phyloP scores from a whole-genome alignment of 2,113 vertebrate species.

The Macquaria ambigua region DNA sequence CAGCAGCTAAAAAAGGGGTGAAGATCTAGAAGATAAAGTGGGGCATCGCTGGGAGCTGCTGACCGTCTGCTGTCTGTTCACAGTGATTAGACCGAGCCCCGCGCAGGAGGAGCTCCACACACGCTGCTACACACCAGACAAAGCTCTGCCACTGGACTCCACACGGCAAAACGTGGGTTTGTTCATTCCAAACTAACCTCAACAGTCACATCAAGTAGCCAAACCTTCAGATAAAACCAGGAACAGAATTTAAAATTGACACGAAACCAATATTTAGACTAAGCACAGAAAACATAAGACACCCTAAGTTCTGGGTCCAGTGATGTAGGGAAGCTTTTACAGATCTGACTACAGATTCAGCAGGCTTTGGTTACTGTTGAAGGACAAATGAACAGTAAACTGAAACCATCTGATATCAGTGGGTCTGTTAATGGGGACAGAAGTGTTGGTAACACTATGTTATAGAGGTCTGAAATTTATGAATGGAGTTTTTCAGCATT shows the following conservation, averaged over 20 bases:
- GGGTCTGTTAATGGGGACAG: not conserved
- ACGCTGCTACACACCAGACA: slow-evolving; percentile 30
- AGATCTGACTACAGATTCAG: not conserved
- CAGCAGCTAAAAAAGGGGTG: slow-evolving; percentile 66
- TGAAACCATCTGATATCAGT: not conserved
- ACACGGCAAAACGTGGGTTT: not conserved
- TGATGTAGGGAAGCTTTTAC: not conserved
- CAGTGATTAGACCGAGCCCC: slow-evolving; percentile 56
- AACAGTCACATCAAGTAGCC: not conserved
- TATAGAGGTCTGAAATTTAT: not conserved
- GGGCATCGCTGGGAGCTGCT: not conserved
- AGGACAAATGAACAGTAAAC: not conserved
- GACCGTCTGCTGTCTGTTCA: slow-evolving; percentile 45
- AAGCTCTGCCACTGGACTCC: not conserved
- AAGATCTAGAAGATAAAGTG: not conserved
- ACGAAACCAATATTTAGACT: not conserved
- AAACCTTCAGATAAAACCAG: not conserved
- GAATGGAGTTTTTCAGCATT: not conserved
- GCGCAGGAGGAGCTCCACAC: not conserved
- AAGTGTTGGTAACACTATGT: not conserved
- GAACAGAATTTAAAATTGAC: not conserved
- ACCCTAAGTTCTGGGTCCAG: not conserved
- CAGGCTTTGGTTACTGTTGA: slow-evolving; percentile 1
- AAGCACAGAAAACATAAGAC: not conserved
- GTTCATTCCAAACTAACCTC: slow-evolving; percentile 12